Conservation (phyloP, 2,113 vertebrate genomes). For the Synodontis membranacea region DNA sequence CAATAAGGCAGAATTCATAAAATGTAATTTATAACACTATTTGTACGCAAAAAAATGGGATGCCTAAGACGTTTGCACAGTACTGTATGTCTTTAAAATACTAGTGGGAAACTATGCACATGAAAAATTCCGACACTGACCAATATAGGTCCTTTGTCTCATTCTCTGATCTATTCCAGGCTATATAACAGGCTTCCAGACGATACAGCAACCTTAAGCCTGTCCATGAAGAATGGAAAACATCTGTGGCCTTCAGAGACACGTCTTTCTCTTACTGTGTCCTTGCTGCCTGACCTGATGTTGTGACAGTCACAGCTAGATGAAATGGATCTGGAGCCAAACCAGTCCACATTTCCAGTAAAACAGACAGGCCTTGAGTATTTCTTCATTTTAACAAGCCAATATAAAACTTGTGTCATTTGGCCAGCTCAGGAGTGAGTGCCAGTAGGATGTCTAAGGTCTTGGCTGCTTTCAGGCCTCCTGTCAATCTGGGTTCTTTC, state of each 20-base stretch:
- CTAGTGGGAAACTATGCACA: constrained; percentile 38
- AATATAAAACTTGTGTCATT: constrained; percentile 43
- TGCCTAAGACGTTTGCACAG: too few species aligned
- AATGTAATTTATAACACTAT: too few species aligned
- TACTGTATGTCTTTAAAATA: constrained; percentile 23
- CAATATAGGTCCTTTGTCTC: constrained; percentile 34
- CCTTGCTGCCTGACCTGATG: constrained; percentile 51
- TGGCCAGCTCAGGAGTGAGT: constrained; percentile 40
- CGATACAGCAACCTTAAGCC: constrained; percentile 10
- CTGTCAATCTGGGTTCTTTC: constrained; percentile 65
- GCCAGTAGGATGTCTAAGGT: constrained; percentile 54
- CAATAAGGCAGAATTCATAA: too few species aligned
- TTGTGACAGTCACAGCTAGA: constrained; percentile 49
- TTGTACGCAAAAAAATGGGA: too few species aligned
- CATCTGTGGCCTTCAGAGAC: constrained; percentile 43
- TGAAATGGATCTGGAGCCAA: constrained; percentile 43
- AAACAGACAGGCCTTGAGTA: constrained; percentile 59
- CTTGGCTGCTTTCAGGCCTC: constrained; percentile 56
- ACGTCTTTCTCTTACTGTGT: constrained; percentile 21
- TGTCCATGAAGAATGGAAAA: constrained; percentile 49
- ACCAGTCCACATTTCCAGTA: constrained; percentile 52
- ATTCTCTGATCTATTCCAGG: constrained; percentile 32
- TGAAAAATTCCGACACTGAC: constrained; percentile 36
- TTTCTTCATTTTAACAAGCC: constrained; percentile 53
- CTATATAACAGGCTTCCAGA: constrained; percentile 17